phyloP scores from a whole-genome alignment of 2,113 vertebrate species.

The Climacteris rufus region DNA sequence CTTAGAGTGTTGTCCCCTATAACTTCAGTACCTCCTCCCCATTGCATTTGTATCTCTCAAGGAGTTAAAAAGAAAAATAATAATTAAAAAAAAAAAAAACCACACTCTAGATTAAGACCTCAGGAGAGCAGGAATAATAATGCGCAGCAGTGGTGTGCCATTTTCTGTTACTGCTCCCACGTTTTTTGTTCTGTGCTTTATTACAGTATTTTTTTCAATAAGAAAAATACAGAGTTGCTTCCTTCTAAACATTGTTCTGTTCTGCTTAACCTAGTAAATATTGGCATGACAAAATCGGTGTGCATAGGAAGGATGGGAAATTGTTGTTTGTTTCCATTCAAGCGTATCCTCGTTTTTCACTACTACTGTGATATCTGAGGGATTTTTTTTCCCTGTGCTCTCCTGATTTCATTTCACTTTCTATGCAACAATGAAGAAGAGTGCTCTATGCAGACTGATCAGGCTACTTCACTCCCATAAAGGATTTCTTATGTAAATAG shows the following conservation, averaged over 20 bases:
- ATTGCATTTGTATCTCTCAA: neutral
- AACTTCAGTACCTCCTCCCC: neutral
- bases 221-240: neutral
- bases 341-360: neutral
- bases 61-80: neutral
- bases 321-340: neutral
- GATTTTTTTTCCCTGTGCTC: neutral
- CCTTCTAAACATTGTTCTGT: neutral
- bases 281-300: neutral
- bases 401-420: neutral
- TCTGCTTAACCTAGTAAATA: neutral
- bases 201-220: neutral
- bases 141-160: neutral
- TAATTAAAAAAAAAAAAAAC: neutral
- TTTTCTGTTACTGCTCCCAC: neutral
- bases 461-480: neutral
- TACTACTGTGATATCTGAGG: neutral
- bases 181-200: neutral
- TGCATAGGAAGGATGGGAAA: neutral
- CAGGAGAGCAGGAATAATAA: slow-evolving; percentile 1
- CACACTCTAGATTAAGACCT: neutral
- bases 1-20: neutral
- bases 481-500: neutral
- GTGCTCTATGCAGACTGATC: neutral
- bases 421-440: neutral